Base-by-base conservation (phyloP, 2,113 vertebrate species). In the Tyrannus savana region DNA sequence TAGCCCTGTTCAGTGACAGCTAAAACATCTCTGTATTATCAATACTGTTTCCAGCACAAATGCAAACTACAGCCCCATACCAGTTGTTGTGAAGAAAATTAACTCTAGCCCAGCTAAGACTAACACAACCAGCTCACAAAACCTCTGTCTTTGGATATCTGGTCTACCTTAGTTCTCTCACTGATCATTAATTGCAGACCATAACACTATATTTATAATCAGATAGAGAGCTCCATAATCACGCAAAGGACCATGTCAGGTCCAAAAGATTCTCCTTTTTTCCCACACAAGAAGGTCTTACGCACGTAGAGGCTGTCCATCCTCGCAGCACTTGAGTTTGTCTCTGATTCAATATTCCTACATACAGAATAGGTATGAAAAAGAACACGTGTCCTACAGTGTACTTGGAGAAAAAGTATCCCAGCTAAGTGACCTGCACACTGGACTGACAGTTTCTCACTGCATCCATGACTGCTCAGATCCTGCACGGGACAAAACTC, bases 241-340 rank as follows among this genome's bases (percentile, higher is more conserved):
- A 71, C 78, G 66, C 46, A 35, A 18, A 53, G 7, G 9, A 46
- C 7, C 53, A 28, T 50, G n/a, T 7, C 19, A 67, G 35, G 12
- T 39, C 4, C 2, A 58, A 58, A 93, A 72, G 2, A 2, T 72
- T 71, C 2, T 28, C 37, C 21, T 56, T 47, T 69, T 76, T 37
- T 3, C 11, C 11, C 14, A 37, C 2, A 10, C 9, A 13, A 56
- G 66, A 56, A 30, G 14, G 63, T 33, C 30, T 73, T 69, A 24
- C 0, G 0, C 4, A 25, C 23, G 42, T 1, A 74, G n/a, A 87
- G 7, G 13, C 17, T 87, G 37, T 30, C 31, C 12, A 55, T n/a
- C 47, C 8, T n/a, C 25, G 47, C 6, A 47, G 17, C 3, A 68
- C 8, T 21, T 60, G 19, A 37, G 1, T 67, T 83, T 55, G 28